phyloP scores from a whole-genome alignment of 2,797 vertebrate species.

The Semaprochilodus insignis region DNA sequence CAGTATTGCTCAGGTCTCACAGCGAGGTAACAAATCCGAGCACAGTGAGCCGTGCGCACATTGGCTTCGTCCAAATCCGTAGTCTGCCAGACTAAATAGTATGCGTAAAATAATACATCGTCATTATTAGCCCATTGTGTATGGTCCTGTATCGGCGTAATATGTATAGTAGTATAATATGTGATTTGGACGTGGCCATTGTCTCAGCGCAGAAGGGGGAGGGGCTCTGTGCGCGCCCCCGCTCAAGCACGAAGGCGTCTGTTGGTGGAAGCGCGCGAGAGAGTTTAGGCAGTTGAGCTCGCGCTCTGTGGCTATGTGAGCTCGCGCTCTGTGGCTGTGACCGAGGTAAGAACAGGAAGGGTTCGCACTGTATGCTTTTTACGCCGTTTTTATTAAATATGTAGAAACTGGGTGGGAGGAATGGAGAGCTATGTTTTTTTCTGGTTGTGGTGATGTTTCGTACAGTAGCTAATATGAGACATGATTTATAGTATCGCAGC shows the following conservation, averaged over 20 bases:
- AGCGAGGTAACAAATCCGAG: not conserved
- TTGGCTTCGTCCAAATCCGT: not conserved
- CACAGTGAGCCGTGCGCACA: not conserved
- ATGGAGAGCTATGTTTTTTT: too few species aligned
- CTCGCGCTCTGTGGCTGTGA: not conserved
- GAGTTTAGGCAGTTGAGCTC: not conserved
- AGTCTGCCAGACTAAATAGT: not conserved
- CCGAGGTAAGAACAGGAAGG: not conserved
- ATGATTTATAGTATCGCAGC: too few species aligned
- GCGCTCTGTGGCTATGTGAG: not conserved
- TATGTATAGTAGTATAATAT: not conserved
- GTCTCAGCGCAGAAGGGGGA: not conserved
- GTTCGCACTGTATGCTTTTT: not conserved
- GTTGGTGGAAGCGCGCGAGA: not conserved
- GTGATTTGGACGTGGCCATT: not conserved
- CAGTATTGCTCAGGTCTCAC: not conserved
- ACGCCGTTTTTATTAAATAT: not conserved
- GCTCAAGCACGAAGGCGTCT: not conserved
- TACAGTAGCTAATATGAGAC: too few species aligned
- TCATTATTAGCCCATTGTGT: too few species aligned
- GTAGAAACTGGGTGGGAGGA: too few species aligned
- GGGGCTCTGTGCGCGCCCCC: not conserved
- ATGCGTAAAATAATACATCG: too few species aligned
- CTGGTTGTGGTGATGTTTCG: too few species aligned
- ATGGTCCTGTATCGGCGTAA: too few species aligned